Conservation (phyloP, 2,888 invertebrate species). For the Coecobrya sp. region DNA sequence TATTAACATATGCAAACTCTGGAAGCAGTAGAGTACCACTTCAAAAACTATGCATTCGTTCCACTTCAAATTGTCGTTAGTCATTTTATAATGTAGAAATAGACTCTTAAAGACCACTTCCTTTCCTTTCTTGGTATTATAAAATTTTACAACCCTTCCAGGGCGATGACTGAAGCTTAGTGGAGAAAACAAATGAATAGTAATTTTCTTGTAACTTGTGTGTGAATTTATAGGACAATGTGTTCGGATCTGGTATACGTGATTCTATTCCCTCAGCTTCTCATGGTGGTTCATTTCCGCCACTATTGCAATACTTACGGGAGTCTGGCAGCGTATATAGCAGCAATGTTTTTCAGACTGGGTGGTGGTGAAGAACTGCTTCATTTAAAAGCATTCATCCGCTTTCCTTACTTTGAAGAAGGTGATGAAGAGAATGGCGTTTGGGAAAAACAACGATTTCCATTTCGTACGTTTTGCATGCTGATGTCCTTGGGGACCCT, state of each 20-base stretch:
- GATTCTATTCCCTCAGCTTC: conserved; percentile 92
- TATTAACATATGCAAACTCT: no score
- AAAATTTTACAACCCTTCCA: no score
- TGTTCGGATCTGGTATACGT: conserved; percentile 92
- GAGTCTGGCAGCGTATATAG: conserved; percentile 89
- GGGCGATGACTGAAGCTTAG: background rate
- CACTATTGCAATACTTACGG: conserved; percentile 91
- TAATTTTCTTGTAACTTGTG: background rate
- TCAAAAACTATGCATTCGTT: no score
- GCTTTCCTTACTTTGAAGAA: conserved; percentile 89
- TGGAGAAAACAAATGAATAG: background rate
- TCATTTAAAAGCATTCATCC: conserved; percentile 89
- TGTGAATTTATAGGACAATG: conserved; percentile 88
- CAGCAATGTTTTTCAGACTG: conserved; percentile 89
- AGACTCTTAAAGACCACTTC: no score
- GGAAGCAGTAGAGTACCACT: no score
- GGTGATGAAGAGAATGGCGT: conserved; percentile 74
- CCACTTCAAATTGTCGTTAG: no score
- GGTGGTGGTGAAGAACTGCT: conserved; percentile 90
- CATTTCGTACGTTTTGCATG: conserved; percentile 91
- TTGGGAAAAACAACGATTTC: conserved; percentile 90
- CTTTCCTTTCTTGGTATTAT: no score
- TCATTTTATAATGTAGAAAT: no score
- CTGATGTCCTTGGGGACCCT: conserved; percentile 89
- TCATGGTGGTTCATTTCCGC: conserved; percentile 91